These are phyloP conservation scores for Sylvicola fuscatus DNA, from an alignment of 2,888 invertebrate species.

Conservation along the genomic window DNA sequence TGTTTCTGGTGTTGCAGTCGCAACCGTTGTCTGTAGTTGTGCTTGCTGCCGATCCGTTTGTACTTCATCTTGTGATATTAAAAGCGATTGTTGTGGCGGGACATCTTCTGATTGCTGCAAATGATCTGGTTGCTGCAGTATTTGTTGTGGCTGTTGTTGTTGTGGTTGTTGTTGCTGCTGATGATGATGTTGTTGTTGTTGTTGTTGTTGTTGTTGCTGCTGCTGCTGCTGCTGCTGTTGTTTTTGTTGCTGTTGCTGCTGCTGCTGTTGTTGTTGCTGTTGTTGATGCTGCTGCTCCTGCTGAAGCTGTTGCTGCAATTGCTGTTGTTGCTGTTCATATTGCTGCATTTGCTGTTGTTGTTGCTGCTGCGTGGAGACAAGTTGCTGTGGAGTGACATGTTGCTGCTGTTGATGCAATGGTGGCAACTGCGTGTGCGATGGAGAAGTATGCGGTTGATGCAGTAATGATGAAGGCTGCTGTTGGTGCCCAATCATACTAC, in stretches of 20 bases:
- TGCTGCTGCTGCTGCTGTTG: conserved; percentile 11
- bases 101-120: neutral
- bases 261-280: conserved; percentile 19
- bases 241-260: conserved; percentile 24
- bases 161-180: conserved; percentile 14
- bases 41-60: neutral
- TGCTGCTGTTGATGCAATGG: conserved; percentile 10
- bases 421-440: conserved; percentile 8
- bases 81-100: neutral
- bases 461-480: too few relatives aligned
- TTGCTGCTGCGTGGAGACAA: too few relatives aligned
- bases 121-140: conserved; percentile 6
- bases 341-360: neutral
- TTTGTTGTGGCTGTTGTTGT: conserved; percentile 12
- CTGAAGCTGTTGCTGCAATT: conserved; percentile 16
- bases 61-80: neutral
- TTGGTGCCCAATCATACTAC: too few relatives aligned
- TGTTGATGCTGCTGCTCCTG: conserved; percentile 16
- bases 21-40: conserved; percentile 12
- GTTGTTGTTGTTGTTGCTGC: conserved; percentile 13
- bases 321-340: neutral
- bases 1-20: neutral
- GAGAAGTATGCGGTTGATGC: conserved; percentile 12
- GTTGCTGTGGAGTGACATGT: conserved; percentile 3
- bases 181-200: conserved; percentile 6